phyloP scores from a whole-genome alignment of 1,140 invertebrate species.

The Brachionus rotundiformis region DNA sequence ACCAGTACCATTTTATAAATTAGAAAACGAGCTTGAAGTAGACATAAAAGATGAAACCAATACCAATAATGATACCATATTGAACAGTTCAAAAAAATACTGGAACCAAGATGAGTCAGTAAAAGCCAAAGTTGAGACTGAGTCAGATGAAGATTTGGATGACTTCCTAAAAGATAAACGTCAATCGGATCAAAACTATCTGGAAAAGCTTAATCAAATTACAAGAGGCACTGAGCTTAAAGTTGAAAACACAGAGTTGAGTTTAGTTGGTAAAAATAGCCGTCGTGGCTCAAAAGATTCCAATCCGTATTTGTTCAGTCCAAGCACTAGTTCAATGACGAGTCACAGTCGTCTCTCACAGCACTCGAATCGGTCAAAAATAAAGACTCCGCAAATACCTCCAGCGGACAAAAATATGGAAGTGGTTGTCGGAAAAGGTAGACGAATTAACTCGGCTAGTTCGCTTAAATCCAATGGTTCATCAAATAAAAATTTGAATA shows the following conservation, averaged over 20 bases:
- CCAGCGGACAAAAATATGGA: constrained; percentile 49
- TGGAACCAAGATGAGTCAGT: constrained; percentile 4
- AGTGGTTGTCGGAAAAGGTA: constrained; percentile 45
- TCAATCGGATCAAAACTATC: constrained; percentile 42
- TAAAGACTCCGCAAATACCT: constrained; percentile 35
- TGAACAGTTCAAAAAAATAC: neutral
- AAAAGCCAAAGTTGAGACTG: neutral
- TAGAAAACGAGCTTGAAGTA: constrained; percentile 9
- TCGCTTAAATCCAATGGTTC: neutral
- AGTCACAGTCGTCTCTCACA: constrained; percentile 27
- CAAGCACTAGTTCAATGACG: constrained; percentile 21
- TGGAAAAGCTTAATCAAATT: constrained; percentile 26
- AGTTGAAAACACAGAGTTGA: neutral
- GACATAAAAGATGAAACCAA: neutral
- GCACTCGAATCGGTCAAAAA: constrained; percentile 8
- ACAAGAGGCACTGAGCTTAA: neutral
- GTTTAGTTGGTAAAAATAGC: neutral
- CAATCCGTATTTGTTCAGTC: constrained; percentile 31
- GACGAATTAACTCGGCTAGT: neutral
- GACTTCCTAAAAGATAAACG: constrained; percentile 38
- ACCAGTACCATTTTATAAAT: constrained; percentile 41
- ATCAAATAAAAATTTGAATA: constrained; percentile 11
- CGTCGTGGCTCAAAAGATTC: constrained; percentile 22
- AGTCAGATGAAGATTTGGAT: constrained; percentile 18
- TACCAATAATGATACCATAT: neutral